Evolutionary conservation across 2,888 invertebrate genomes (phyloP), one percentile per base, ranked within the genome.

Genomic region (Venusia cambrica): DNA sequence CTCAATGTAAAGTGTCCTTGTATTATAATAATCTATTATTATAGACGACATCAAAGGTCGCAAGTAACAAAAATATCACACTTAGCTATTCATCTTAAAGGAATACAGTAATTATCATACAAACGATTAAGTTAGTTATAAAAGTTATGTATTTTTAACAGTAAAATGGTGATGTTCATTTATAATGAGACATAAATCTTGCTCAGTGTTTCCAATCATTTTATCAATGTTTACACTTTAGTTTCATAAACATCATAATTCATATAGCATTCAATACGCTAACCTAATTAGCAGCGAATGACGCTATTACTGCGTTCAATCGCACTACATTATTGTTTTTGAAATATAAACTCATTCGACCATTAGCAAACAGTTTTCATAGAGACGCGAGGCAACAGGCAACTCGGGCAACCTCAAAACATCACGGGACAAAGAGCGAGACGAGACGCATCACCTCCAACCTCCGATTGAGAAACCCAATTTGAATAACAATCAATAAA

Each of bases 401-500:
- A n/a, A n/a, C n/a, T n/a, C n/a, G n/a, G n/a, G n/a, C n/a, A 73
- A 73, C 68, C 69, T 75, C 67, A 75, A 72, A 75, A 70, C 71
- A 62, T 65, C 60, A 51, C 51, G 48, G 57, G 57, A 73, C 71
- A 74, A 79, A 81, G 71, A 71, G 63, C 71, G 69, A 67, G 65
- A 71, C 72, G 71, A 67, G 73, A 60, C 73, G 55, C 73, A 77
- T 79, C 80, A 81, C 77, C 78, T 80, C 75, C 78, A 79, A 83
- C 78, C 83, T 80, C 75, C 75, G 73, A 84, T 85, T 83, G 83
- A 84, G 81, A 81, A 83, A 83, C 79, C 67, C 62, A 78, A 87
- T 87, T 87, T 84, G 80, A 87, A 87, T 85, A 83, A 87, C 85
- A 87, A 87, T 87, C 79, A 84, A 84, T 87, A 87, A 87, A 85